These are phyloP conservation scores for Andrena minutula DNA, from an alignment of 2,888 invertebrate species.

Conservation along the genomic window DNA sequence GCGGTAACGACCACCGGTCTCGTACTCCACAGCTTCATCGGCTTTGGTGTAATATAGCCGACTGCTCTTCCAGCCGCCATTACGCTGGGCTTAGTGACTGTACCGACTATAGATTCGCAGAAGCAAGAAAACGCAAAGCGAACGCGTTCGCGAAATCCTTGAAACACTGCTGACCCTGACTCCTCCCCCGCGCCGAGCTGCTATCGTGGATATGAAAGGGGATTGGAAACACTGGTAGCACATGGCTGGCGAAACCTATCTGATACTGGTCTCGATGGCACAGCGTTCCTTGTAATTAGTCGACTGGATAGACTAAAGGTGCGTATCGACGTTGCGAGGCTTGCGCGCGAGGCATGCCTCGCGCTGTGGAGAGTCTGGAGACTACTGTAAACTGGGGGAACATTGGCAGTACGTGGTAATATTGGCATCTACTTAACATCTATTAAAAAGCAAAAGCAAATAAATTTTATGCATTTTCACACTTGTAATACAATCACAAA, in stretches of 20 bases:
- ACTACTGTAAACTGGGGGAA: no score
- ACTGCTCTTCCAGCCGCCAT: slow-evolving; percentile 71
- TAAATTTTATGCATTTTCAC: no score
- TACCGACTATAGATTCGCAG: slow-evolving; percentile 39
- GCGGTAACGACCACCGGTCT: slow-evolving; percentile 65
- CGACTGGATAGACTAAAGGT: no score
- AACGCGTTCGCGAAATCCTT: slow-evolving; percentile 25
- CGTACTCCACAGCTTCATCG: slow-evolving; percentile 67
- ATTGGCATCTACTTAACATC: no score
- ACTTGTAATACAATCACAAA: no score
- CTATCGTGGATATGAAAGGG: slow-evolving; percentile 24
- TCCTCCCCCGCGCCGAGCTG: neutral
- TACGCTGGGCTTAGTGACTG: slow-evolving; percentile 66
- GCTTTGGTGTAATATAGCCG: slow-evolving; percentile 76
- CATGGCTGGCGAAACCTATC: slow-evolving; percentile 56
- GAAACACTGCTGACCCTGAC: neutral
- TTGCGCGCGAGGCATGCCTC: no score
- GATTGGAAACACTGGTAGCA: slow-evolving; percentile 30
- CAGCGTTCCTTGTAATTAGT: slow-evolving; percentile 79
- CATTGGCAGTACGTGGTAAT: no score
- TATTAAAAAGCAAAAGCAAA: no score
- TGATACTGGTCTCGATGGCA: slow-evolving; percentile 74
- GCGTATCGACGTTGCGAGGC: no score
- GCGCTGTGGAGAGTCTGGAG: no score
- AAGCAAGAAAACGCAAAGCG: slow-evolving; percentile 12